Conservation (phyloP, 1,140 invertebrate species). For the Notospermus geniculatus region DNA sequence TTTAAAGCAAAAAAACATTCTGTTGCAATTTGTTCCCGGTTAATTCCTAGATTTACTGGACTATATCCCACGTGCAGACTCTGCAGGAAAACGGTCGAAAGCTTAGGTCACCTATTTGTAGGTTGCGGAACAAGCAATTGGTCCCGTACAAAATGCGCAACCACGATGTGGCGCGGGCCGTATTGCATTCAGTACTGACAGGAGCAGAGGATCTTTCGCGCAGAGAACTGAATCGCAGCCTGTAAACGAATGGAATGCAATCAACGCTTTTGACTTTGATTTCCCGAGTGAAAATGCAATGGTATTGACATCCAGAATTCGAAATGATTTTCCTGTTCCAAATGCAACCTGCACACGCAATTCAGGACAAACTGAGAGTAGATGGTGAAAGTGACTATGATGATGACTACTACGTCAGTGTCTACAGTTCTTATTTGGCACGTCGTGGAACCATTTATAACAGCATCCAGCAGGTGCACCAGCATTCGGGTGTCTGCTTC, state of each 20-base stretch:
- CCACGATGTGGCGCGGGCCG: too few relatives aligned
- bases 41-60: too few relatives aligned
- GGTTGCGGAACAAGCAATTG: too few relatives aligned
- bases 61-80: too few relatives aligned
- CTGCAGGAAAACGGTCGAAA: too few relatives aligned
- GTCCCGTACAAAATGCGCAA: too few relatives aligned
- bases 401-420: conserved; percentile 29
- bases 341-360: conserved; percentile 21
- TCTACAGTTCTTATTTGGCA: conserved; percentile 24
- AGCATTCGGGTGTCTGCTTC: conserved; percentile 26
- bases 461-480: conserved; percentile 27
- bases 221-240: conserved; percentile 36
- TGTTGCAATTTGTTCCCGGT: too few relatives aligned
- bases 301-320: background rate
- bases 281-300: background rate
- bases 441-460: too few relatives aligned
- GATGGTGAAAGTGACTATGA: background rate
- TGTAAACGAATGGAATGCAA: conserved; percentile 27
- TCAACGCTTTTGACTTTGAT: conserved; percentile 11
- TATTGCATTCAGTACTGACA: too few relatives aligned
- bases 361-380: background rate
- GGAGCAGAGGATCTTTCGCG: too few relatives aligned
- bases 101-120: too few relatives aligned
- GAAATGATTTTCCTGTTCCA: conserved; percentile 22
- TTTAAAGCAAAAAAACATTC: too few relatives aligned